Evolutionary conservation across 2,797 vertebrate species (phyloP).

Genomic region (Acipenser oxyrinchus): DNA sequence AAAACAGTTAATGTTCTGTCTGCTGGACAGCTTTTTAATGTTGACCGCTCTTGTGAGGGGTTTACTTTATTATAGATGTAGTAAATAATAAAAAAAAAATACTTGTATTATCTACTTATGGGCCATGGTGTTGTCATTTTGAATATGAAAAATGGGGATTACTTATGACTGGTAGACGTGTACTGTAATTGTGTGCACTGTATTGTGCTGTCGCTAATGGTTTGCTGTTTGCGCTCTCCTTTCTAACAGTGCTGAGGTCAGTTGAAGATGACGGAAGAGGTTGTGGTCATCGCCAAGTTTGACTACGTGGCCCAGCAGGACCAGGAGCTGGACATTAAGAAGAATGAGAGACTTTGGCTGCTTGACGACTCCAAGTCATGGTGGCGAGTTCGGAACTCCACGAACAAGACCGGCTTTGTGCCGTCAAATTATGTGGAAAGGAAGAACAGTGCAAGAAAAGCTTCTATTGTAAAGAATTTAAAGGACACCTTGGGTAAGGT

Average conservation of each 20-base stretch:
- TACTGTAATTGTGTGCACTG: too few relatives aligned
- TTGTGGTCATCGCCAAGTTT: conserved; percentile 86
- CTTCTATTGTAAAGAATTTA: conserved; percentile 84
- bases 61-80: too few relatives aligned
- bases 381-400: conserved; percentile 84
- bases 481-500: conserved; percentile 82
- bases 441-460: conserved; percentile 85
- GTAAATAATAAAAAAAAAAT: too few relatives aligned
- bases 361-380: conserved; percentile 87
- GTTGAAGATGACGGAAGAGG: conserved; percentile 87
- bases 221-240: too few relatives aligned
- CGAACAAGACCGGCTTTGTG: conserved; percentile 86
- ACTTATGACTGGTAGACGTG: too few relatives aligned
- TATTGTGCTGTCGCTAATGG: too few relatives aligned
- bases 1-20: too few relatives aligned
- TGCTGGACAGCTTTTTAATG: too few relatives aligned
- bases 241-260: conserved; percentile 46
- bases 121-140: too few relatives aligned
- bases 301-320: conserved; percentile 91
- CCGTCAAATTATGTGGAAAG: conserved; percentile 88
- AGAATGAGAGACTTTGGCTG: conserved; percentile 85
- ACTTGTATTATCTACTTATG: too few relatives aligned
- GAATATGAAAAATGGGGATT: too few relatives aligned
- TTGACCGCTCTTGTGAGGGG: too few relatives aligned
- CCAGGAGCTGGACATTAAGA: conserved; percentile 89